These are phyloP conservation scores for Iselma pallidipennis DNA, from an alignment of 2,888 invertebrate genomes.

Conservation along the genomic window DNA sequence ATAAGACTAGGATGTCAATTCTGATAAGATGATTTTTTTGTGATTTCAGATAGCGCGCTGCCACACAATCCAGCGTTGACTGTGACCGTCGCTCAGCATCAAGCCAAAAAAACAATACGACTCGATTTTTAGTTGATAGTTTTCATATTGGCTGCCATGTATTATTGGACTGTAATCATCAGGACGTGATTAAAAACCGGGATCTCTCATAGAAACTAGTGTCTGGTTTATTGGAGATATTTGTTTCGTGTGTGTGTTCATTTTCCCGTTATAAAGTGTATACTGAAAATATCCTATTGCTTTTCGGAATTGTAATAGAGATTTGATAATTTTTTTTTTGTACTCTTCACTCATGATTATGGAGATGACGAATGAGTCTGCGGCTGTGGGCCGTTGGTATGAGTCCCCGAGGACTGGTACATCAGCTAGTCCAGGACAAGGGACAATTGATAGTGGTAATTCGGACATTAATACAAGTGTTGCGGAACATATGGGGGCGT, in stretches of 20 bases:
- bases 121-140: neutral
- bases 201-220: neutral
- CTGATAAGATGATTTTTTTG: constrained; percentile 5
- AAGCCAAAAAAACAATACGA: constrained; percentile 5
- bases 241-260: neutral
- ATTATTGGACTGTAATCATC: neutral
- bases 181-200: neutral
- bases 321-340: constrained; percentile 23
- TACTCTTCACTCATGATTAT: constrained; percentile 53
- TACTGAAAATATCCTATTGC: too few species aligned
- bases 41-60: neutral
- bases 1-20: neutral
- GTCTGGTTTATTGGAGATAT: neutral
- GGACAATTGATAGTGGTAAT: constrained; percentile 44
- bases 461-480: constrained; percentile 54
- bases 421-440: constrained; percentile 52
- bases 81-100: constrained; percentile 34
- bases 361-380: constrained; percentile 58
- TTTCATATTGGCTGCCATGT: neutral
- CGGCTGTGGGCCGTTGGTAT: constrained; percentile 57
- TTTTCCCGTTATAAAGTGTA: too few species aligned
- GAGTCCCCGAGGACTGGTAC: constrained; percentile 56
- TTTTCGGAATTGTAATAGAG: neutral
- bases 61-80: neutral
- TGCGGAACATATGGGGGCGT: constrained; percentile 57